These are phyloP conservation scores for Aspidiotus destructor DNA, from an alignment of 2,888 invertebrate species.

Conservation along the genomic window DNA sequence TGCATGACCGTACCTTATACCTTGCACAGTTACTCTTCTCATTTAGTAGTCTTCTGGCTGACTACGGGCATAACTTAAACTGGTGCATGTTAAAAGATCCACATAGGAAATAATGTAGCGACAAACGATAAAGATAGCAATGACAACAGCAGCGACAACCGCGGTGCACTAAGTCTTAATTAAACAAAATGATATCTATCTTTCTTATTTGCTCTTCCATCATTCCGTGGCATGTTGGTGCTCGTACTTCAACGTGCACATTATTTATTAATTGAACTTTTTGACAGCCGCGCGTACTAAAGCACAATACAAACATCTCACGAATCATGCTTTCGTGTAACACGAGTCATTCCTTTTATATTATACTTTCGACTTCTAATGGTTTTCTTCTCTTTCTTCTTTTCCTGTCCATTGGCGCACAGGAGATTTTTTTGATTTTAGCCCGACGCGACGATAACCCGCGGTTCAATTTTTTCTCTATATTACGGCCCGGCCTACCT, in stretches of 20 bases:
- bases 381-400: too few relatives aligned
- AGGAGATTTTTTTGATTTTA: too few relatives aligned
- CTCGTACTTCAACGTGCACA: constrained; percentile 2
- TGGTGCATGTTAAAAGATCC: too few relatives aligned
- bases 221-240: background rate
- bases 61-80: too few relatives aligned
- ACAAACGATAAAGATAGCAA: background rate
- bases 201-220: constrained; percentile 2
- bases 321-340: constrained; percentile 4
- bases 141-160: background rate
- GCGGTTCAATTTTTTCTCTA: too few relatives aligned
- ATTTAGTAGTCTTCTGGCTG: too few relatives aligned
- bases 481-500: too few relatives aligned
- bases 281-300: constrained; percentile 2
- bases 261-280: constrained; percentile 1
- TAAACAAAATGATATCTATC: constrained; percentile 4
- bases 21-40: too few relatives aligned
- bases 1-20: too few relatives aligned
- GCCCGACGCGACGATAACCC: too few relatives aligned
- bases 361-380: background rate
- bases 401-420: background rate
- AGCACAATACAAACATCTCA: constrained; percentile 2
- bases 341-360: constrained; percentile 4
- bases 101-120: background rate
- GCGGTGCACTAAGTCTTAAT: background rate